These are phyloP conservation scores for Spilogale gracilis DNA, from an alignment of 2,113 vertebrate species.

Conservation along the genomic window DNA sequence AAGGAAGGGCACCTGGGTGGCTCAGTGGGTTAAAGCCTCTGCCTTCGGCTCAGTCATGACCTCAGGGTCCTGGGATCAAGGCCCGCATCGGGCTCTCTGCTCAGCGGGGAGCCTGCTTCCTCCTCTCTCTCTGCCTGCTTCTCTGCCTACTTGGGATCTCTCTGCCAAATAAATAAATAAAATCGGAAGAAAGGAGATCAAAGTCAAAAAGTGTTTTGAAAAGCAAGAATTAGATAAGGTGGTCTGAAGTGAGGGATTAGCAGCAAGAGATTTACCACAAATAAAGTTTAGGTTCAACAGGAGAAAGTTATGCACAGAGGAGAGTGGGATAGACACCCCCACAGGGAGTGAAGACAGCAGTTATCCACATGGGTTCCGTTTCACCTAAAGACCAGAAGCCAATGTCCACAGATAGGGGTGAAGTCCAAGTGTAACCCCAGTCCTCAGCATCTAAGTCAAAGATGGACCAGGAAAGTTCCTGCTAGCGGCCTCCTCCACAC, in stretches of 20 bases:
- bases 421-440: neutral
- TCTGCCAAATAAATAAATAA: no score
- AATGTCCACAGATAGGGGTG: neutral
- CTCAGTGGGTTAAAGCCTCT: no score
- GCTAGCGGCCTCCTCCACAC: neutral
- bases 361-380: neutral
- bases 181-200: neutral
- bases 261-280: neutral
- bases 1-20: neutral
- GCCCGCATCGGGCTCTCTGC: no score
- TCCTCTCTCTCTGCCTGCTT: no score
- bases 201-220: constrained; percentile 5
- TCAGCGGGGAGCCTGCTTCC: no score
- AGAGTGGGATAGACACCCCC: neutral
- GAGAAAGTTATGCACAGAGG: neutral
- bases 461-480: neutral
- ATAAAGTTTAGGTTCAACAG: neutral
- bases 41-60: no score
- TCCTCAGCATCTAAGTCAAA: neutral
- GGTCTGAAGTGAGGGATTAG: neutral
- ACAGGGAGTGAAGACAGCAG: neutral
- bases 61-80: no score
- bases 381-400: neutral
- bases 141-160: no score
- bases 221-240: neutral